A percentile compares a stretch with the other conserved stretches of the same genome.
Conservation (phyloP, 2,888 invertebrate genomes). For the Stictocephala bisonia region DNA sequence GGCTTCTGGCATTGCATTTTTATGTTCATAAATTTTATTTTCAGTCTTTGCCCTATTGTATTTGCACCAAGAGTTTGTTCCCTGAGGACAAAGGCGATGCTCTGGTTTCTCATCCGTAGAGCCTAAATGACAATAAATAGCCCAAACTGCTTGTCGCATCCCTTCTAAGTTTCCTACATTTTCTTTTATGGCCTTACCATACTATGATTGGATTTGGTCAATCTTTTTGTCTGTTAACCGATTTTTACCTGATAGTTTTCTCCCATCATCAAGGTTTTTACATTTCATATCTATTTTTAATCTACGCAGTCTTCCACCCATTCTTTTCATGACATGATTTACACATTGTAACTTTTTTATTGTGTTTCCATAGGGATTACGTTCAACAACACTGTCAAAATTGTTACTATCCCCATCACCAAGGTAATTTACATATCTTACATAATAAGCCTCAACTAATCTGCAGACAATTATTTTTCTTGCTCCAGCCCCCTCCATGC, state of each 20-base stretch:
- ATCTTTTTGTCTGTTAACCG: conserved; percentile 15
- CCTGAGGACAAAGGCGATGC: conserved; percentile 20
- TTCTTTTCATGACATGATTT: conserved; percentile 25
- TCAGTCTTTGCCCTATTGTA: not conserved
- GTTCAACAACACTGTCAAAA: conserved; percentile 16
- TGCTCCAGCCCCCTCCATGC: conserved; percentile 51
- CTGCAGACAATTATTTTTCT: conserved; percentile 43
- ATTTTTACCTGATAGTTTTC: conserved; percentile 19
- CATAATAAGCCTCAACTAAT: conserved; percentile 31
- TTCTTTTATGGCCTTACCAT: conserved; percentile 35
- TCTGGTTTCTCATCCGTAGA: conserved; percentile 21
- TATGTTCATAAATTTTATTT: not conserved
- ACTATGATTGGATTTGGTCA: conserved; percentile 22
- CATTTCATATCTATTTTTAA: conserved; percentile 8
- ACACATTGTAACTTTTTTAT: conserved; percentile 36
- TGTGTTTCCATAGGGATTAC: conserved; percentile 25
- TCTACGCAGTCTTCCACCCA: conserved; percentile 26
- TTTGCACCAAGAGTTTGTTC: conserved; percentile 17
- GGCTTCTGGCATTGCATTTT: not conserved
- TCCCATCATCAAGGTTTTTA: conserved; percentile 6
- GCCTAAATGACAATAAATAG: conserved; percentile 17
- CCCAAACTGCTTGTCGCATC: conserved; percentile 29
- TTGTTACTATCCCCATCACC: conserved; percentile 16
- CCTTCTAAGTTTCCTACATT: not conserved
- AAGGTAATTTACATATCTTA: conserved; percentile 17